phyloP scores from a whole-genome alignment of 2,797 vertebrate species.

The Anguilla megastoma region DNA sequence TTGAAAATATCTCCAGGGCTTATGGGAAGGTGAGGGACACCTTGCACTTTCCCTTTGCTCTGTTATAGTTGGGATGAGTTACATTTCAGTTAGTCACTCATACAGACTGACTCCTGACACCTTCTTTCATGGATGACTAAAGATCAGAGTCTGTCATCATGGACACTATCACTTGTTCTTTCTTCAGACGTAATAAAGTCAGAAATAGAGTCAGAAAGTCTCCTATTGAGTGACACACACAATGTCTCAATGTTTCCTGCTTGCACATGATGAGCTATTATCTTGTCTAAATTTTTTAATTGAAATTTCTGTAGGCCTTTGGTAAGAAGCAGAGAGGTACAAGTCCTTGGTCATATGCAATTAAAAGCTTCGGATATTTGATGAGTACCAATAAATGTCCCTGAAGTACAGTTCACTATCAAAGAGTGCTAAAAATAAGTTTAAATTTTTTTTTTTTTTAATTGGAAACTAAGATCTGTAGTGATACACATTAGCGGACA shows the following conservation, averaged over 20 bases:
- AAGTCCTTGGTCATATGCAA: not conserved
- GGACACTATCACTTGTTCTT: not conserved
- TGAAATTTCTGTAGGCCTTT: not conserved
- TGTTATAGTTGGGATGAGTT: not conserved
- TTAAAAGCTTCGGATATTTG: not conserved
- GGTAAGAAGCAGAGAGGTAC: not conserved
- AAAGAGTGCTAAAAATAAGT: not conserved
- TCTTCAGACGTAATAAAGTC: not conserved
- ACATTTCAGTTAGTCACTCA: not conserved
- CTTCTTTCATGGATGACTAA: not conserved
- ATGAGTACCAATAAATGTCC: not conserved
- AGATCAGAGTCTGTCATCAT: not conserved
- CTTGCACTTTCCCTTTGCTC: not conserved
- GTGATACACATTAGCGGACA: not conserved
- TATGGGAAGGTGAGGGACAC: not conserved
- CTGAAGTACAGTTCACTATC: not conserved
- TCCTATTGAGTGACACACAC: not conserved
- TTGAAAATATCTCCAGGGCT: not conserved
- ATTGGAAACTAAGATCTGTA: not conserved
- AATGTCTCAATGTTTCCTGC: not conserved
- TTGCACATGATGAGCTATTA: not conserved
- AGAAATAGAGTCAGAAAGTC: not conserved
- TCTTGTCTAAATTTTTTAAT: not conserved
- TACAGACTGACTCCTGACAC: not conserved
- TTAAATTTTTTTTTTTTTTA: not conserved